Percentiles rank a stretch among this genome's conserved stretches.
Conservation (phyloP, 1,140 invertebrate genomes). For the Drosophila aff. region DNA sequence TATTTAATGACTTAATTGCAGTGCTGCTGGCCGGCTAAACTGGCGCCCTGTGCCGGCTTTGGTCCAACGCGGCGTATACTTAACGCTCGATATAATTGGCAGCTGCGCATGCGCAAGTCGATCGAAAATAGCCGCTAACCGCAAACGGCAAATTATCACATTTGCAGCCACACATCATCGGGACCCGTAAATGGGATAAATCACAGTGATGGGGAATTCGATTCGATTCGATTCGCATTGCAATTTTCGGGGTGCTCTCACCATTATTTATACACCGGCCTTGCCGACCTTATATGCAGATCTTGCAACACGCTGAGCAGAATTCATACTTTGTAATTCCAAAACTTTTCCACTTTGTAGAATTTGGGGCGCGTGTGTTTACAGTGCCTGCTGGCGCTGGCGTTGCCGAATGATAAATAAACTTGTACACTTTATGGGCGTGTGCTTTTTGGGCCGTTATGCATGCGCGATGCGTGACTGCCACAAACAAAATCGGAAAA, state of each 20-base stretch:
- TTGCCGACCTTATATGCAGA: conserved; percentile 44
- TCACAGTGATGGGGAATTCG: conserved; percentile 8
- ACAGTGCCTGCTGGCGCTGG: conserved; percentile 29
- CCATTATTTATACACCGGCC: conserved; percentile 45
- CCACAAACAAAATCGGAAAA: conserved; percentile 37
- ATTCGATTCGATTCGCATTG: conserved; percentile 27
- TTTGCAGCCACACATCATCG: conserved; percentile 46
- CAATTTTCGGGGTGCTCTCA: conserved; percentile 19
- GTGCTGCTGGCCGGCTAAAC: conserved; percentile 13
- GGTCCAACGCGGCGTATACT: conserved; percentile 48
- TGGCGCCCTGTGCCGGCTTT: conserved; percentile 39
- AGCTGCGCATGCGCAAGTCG: conserved; percentile 44
- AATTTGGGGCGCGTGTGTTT: conserved; percentile 62
- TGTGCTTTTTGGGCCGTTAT: conserved; percentile 55
- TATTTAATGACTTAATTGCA: conserved; percentile 79
- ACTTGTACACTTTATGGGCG: conserved; percentile 61
- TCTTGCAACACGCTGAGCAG: conserved; percentile 36
- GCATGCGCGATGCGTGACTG: conserved; percentile 59
- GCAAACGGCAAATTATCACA: conserved; percentile 56
- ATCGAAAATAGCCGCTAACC: conserved; percentile 30
- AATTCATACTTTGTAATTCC: conserved; percentile 29
- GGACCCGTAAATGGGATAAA: conserved; percentile 36
- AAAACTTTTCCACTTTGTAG: conserved; percentile 50
- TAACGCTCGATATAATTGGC: conserved; percentile 28
- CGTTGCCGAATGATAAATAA: conserved; percentile 66